Evolutionary conservation across 2,888 invertebrate genomes (phyloP), one percentile per base, ranked within the genome.

Genomic region (Caenorhabditis doughertyi): DNA sequence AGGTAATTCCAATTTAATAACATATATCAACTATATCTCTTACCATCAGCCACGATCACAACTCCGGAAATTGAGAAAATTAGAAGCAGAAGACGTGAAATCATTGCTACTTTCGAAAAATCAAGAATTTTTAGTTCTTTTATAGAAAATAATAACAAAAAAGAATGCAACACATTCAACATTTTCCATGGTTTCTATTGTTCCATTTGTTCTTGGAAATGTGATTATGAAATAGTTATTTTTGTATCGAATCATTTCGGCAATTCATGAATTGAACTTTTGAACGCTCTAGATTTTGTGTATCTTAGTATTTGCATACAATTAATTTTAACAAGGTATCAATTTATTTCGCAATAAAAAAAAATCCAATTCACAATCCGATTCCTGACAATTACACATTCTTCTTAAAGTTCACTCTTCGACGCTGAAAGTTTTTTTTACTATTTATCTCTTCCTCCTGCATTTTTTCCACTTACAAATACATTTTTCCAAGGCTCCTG

Each of bases 401-500:
- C 9, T 13, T 39, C 13, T 39, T 16, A 39, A 39, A 39, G 39
- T 39, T 39, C 39, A 13, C 39, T 47, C 13, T 47, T 47, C 3
- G 44, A 47, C n/a, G 44, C 44, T 47, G 18, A 47, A 47, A 47
- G 9, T 9, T 5, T 9, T 9, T 35, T 35, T 9, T 9, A 35
- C 9, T 35, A n/a, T n/a, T n/a, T n/a, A n/a, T 35, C 35, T 35
- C 35, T 35, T 35, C 35, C 35, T 7, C 35, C 35, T n/a, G n/a
- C n/a, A n/a, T n/a, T n/a, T 35, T 35, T 35, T 35, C 35, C 9
- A 49, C 64, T 64, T 4, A 65, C 65, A 29, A 51, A 65, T 25
- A 51, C 65, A 65, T 29, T 51, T 51, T 21, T 65, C 51, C 51
- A 21, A 32, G 2, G 23, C 11, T 21, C 65, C 65, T 0, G 51